A percentile compares a stretch with the other conserved stretches of the same genome.
These are phyloP conservation scores for Palythoa heliodiscus DNA, from an alignment of 92 coral and sea anemone genomes.

Conservation along the genomic window DNA sequence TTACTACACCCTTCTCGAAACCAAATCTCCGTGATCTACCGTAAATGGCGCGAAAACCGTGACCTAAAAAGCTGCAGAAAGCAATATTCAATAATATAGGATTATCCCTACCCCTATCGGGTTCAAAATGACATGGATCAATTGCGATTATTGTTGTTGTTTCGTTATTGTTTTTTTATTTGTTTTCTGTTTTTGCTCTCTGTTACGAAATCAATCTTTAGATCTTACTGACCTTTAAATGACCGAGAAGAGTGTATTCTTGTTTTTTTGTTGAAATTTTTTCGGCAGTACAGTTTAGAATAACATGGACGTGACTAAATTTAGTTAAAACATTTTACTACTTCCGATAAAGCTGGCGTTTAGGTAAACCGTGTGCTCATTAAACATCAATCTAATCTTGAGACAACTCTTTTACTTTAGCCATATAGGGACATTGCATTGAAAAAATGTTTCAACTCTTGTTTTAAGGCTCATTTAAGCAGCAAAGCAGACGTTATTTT, in stretches of 20 bases:
- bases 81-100: neutral
- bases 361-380: neutral
- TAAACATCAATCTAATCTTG: constrained; percentile 11
- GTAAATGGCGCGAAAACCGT: neutral
- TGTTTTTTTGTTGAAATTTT: neutral
- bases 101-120: neutral
- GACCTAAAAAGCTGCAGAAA: neutral
- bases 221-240: too few species aligned
- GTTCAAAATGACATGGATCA: too few species aligned
- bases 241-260: neutral
- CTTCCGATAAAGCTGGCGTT: neutral
- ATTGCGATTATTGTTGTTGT: too few species aligned
- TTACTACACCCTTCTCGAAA: neutral
- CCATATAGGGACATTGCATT: constrained; percentile 31
- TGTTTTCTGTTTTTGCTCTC: too few species aligned
- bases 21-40: neutral
- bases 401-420: constrained; percentile 7
- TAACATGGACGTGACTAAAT: constrained; percentile 4
- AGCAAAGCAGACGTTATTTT: neutral
- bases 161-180: too few species aligned
- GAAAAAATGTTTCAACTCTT: neutral
- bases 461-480: neutral
- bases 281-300: neutral
- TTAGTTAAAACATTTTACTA: neutral
- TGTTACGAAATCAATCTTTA: too few species aligned